phyloP scores from a whole-genome alignment of 2,797 vertebrate genomes.

The Taeniopygia guttata region DNA sequence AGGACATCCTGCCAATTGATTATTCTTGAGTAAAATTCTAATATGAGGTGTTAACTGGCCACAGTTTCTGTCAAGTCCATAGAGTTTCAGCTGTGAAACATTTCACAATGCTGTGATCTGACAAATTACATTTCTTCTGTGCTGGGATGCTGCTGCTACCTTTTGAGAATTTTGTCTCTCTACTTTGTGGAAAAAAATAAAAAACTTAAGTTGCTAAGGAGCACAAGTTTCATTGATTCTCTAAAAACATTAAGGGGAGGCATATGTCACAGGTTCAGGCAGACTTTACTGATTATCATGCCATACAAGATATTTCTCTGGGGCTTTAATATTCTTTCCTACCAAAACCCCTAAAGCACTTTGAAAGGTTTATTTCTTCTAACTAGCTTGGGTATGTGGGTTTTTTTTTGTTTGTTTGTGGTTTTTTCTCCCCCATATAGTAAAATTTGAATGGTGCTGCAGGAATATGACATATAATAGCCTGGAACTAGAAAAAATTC shows the following conservation, averaged over 20 bases:
- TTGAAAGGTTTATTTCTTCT: background rate
- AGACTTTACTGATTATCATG: background rate
- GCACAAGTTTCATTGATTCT: background rate
- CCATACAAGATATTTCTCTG: background rate
- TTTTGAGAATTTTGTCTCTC: background rate
- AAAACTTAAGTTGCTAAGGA: background rate
- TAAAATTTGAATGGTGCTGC: background rate
- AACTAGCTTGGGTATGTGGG: accelerated
- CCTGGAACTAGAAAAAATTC: background rate
- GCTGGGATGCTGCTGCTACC: background rate
- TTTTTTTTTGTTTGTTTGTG: background rate
- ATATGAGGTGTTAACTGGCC: background rate
- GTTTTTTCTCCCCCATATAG: background rate
- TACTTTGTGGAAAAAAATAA: background rate
- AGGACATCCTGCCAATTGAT: background rate
- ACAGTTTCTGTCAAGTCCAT: background rate
- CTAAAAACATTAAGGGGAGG: background rate
- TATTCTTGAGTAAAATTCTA: background rate
- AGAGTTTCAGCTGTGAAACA: background rate
- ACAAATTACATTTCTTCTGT: background rate
- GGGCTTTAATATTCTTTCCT: background rate
- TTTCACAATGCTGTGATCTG: background rate
- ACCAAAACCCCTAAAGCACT: background rate
- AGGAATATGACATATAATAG: background rate
- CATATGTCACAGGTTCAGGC: background rate